Evolutionary conservation across 2,797 vertebrate species (phyloP), one percentile per base, ranked within the genome.

Genomic region (Sphenodon punctatus): DNA sequence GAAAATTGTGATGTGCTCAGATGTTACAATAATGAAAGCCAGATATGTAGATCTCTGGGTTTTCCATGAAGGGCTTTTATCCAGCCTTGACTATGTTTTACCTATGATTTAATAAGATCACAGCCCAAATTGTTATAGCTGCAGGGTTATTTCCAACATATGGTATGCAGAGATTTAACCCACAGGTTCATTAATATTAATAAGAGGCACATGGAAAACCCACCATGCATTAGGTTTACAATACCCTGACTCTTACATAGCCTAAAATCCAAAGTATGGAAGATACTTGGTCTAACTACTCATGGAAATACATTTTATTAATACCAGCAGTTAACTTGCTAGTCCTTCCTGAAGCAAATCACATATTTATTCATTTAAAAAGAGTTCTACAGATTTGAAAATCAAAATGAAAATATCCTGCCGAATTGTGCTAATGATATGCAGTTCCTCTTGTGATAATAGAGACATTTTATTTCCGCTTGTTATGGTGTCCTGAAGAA

Each of bases 101-200:
- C 3, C 0, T 3, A 16, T 11, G 34, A 27, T 6, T 22, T 25
- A 8, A 8, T 0, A 38, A 27, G 22, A 59, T 39, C 39, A n/a
- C 34, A 23, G 58, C 79, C 58, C 10, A 22, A 19, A 11, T 51
- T 41, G 63, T 9, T 3, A 60, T 14, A 55, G 58, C 56, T 70
- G 14, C 42, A 32, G 34, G 5, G 16, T 2, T 4, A 49, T 43
- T 78, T 45, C 22, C 46, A 80, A 65, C 25, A 4, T 6, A 0
- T 1, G 2, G 5, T 2, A 17, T 10, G 48, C 15, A 1, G 32
- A 7, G 15, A 46, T 10, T 71, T 5, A 0, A 0, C 16, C 58
- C 8, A 25, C 4, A 2, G 25, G 17, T n/a, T 60, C 19, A 0
- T 34, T 15, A 10, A n/a, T 6, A 13, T 3, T 12, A 4, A 30